These are phyloP conservation scores for Psophia crepitans DNA, from an alignment of 2,113 vertebrate species.

Conservation along the genomic window DNA sequence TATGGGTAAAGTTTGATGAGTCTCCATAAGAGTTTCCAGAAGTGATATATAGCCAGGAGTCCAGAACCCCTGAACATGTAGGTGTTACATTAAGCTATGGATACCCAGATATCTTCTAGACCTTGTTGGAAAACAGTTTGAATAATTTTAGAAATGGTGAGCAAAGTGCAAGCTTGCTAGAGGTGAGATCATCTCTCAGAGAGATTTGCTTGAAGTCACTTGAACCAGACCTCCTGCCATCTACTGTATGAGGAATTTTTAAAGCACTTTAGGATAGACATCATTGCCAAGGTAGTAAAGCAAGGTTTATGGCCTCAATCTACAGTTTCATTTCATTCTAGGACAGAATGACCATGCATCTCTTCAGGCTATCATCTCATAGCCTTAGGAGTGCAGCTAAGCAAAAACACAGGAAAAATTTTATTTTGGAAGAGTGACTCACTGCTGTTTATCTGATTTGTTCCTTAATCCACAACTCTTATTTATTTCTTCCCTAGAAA, in stretches of 20 bases:
- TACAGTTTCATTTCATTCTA: not conserved
- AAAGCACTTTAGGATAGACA: not conserved
- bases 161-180: not conserved
- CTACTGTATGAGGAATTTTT: not conserved
- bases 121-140: not conserved
- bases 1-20: not conserved
- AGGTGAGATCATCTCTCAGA: not conserved
- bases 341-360: not conserved
- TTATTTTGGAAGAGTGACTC: not conserved
- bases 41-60: rapidly evolving
- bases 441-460: not conserved
- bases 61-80: not conserved
- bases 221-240: not conserved
- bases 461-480: not conserved
- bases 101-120: not conserved
- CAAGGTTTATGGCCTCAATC: not conserved
- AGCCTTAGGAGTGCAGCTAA: not conserved
- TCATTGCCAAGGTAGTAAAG: not conserved
- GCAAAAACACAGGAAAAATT: not conserved
- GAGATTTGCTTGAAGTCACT: not conserved
- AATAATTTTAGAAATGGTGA: not conserved
- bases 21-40: not conserved
- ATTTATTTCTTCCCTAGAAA: constrained; percentile 31
- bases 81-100: not conserved
- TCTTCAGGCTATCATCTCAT: not conserved